Conservation (phyloP, 2,797 vertebrate species). For the Takifugu ocellatus region DNA sequence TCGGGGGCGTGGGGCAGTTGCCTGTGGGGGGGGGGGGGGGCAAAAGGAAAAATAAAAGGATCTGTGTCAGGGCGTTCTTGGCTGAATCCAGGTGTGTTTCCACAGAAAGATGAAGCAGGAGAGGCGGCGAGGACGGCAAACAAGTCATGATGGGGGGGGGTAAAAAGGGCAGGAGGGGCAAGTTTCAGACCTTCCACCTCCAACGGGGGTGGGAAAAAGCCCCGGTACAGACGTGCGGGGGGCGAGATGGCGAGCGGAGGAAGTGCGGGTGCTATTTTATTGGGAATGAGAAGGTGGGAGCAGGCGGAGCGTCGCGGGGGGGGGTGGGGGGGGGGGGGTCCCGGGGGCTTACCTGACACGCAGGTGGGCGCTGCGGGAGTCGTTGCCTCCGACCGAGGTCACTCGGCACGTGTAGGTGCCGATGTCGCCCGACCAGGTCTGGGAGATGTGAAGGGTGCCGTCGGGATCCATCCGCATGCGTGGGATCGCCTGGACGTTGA, state of each 20-base stretch:
- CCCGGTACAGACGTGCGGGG: not conserved
- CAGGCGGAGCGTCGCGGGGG: conserved; percentile 11
- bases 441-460: conserved; percentile 91
- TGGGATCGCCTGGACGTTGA: conserved; percentile 78
- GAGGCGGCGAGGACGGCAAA: not conserved
- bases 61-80: conserved; percentile 32
- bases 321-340: not conserved
- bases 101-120: not conserved
- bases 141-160: conserved; percentile 10
- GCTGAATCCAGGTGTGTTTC: conserved; percentile 34
- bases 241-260: conserved; percentile 42
- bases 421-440: conserved; percentile 97
- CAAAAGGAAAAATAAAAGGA: conserved; percentile 45
- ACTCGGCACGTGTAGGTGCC: conserved; percentile 94
- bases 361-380: conserved; percentile 88
- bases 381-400: conserved; percentile 89
- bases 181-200: not conserved
- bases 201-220: conserved; percentile 11
- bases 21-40: conserved; percentile 59
- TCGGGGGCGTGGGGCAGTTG: conserved; percentile 92
- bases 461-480: conserved; percentile 81
- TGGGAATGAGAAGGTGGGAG: conserved; percentile 53
- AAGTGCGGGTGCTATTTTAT: conserved; percentile 38
- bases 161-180: conserved; percentile 7
- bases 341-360: conserved; percentile 86